Conservation (phyloP, 2,113 vertebrate genomes). For the Oreochromis tanganicae region DNA sequence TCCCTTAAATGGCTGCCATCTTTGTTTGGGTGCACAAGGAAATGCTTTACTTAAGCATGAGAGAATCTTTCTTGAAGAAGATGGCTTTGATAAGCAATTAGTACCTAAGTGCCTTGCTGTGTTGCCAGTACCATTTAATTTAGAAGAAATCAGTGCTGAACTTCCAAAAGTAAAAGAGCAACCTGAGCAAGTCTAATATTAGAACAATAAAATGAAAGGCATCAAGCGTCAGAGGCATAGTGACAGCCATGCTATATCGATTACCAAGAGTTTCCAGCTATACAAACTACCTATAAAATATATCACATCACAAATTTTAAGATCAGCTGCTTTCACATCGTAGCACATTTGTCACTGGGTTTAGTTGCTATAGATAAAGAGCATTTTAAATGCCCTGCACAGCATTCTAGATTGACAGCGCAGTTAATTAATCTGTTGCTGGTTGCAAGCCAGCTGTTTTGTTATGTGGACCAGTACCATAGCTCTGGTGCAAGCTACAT, state of each 20-base stretch:
- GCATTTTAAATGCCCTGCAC: background rate
- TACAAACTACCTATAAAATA: background rate
- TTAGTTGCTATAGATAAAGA: background rate
- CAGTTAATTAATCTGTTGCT: background rate
- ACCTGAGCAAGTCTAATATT: background rate
- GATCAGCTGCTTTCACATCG: background rate
- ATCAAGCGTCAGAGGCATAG: background rate
- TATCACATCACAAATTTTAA: background rate
- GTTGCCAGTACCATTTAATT: background rate
- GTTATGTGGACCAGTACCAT: background rate
- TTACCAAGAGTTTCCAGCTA: background rate
- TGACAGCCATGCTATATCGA: background rate
- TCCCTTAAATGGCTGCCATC: background rate
- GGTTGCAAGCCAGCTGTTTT: background rate
- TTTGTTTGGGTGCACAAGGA: background rate
- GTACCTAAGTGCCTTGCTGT: background rate
- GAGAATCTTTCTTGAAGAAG: background rate
- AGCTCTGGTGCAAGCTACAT: background rate
- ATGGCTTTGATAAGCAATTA: background rate
- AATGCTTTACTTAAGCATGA: background rate
- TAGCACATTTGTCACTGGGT: background rate
- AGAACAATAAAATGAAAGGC: background rate
- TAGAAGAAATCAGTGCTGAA: background rate
- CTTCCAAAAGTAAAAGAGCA: background rate
- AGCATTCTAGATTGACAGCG: background rate